phyloP scores from a whole-genome alignment of 1,140 invertebrate species.

The Drosophila eugracilis region DNA sequence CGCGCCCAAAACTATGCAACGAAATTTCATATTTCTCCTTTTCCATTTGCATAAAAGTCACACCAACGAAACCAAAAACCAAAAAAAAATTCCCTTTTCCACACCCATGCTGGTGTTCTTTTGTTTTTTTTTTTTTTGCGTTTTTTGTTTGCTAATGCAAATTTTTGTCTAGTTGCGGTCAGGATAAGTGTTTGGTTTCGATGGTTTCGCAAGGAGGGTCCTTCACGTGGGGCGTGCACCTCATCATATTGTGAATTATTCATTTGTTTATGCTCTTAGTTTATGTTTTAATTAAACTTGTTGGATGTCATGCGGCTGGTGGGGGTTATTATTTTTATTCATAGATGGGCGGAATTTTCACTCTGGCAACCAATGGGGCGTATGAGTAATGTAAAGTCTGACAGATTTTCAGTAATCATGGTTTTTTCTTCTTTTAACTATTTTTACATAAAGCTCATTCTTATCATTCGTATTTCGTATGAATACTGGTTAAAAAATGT shows the following conservation, averaged over 20 bases:
- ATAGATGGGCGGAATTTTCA: not conserved
- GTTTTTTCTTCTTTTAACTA: not conserved
- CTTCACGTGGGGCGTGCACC: constrained; percentile 11
- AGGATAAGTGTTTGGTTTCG: constrained; percentile 37
- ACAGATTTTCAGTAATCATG: not conserved
- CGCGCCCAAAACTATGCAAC: constrained; percentile 69
- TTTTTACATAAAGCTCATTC: too few relatives aligned
- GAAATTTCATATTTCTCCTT: constrained; percentile 43
- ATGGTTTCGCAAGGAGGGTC: constrained; percentile 17
- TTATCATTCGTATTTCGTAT: not conserved
- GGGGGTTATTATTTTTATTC: not conserved
- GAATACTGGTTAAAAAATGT: too few relatives aligned
- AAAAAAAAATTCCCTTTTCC: constrained; percentile 17
- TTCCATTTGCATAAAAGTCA: constrained; percentile 71
- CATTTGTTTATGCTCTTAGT: constrained; percentile 73
- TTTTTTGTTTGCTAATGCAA: constrained; percentile 36
- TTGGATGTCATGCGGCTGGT: not conserved
- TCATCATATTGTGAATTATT: constrained; percentile 74
- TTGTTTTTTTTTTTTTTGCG: not conserved
- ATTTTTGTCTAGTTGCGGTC: constrained; percentile 49
- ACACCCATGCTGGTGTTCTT: not conserved
- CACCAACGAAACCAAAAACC: constrained; percentile 24
- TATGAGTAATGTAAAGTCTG: constrained; percentile 24
- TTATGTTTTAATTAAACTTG: constrained; percentile 74
- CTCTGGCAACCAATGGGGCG: constrained; percentile 26